Evolutionary conservation across 1,140 invertebrate species (phyloP), one percentile per base, ranked within the genome.

Genomic region (Drosophila truncata): DNA sequence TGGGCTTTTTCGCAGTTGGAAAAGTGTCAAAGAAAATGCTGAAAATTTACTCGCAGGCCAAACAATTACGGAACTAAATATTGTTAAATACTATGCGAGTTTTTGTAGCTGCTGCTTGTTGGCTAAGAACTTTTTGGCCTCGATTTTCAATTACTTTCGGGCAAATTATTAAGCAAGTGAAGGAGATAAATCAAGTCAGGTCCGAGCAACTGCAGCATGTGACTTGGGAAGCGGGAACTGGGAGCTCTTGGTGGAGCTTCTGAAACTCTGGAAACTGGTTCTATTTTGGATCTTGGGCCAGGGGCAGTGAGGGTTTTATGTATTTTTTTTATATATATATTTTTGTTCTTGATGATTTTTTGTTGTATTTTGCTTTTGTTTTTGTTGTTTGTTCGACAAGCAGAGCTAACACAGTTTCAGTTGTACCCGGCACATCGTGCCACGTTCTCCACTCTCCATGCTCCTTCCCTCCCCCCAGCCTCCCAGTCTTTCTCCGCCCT

Each of bases 121-220:
- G 62, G 66, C 66, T 27, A 39, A 55, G 39, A 55, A 67, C 47
- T 70, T 70, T 35, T 67, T 20, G 66, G 47, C 61, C 49, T 6
- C 50, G 57, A 58, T 65, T 57, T 74, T 64, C 64, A 78, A 57
- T 69, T 78, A 50, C 55, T 67, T 41, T 33, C 41, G 39, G 58
- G 23, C 70, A 63, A 74, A 63, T 74, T 74, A 74, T 74, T 46
- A 39, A 46, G 58, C 69, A 74, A 50, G n/a, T 60, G 33, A 25
- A 55, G 29, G 49, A 78, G 44, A 76, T 78, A 77, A 78, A 78
- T 77, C 74, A 78, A 78, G 73, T 55, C 52, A 20, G 31, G 66
- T 70, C 47, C 47, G 46, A 76, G 73, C 61, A 66, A 76, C 73
- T 69, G 73, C 72, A 78, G 73, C 74, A 78, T 78, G 73, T 78